A percentile compares a stretch with the other conserved stretches of the same genome.
phyloP scores from a whole-genome alignment of 2,888 invertebrate species.

The Lysandra coridon region DNA sequence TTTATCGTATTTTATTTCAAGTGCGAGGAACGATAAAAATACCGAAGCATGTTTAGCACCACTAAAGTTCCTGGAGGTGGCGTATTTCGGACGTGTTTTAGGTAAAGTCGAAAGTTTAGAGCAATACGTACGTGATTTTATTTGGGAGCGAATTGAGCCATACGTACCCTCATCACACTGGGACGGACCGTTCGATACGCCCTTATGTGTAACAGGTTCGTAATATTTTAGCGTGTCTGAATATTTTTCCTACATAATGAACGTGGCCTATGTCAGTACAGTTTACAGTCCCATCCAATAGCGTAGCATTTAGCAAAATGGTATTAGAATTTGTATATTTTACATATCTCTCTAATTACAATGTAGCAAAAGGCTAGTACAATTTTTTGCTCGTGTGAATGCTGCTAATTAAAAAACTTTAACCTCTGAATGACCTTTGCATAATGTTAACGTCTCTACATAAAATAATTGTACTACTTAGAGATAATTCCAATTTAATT shows the following conservation, averaged over 20 bases:
- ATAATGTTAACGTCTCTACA: neutral
- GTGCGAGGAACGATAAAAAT: conserved; percentile 59
- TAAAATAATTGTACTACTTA: neutral
- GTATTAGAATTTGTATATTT: neutral
- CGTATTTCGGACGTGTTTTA: conserved; percentile 60
- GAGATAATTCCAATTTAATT: neutral
- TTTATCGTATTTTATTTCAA: conserved; percentile 40
- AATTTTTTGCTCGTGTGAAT: neutral
- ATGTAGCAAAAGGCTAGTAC: neutral
- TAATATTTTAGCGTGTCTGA: conserved; percentile 6
- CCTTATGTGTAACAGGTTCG: conserved; percentile 57
- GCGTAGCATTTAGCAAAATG: neutral
- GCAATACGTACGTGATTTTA: conserved; percentile 48
- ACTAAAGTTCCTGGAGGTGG: conserved; percentile 55
- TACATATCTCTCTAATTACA: neutral
- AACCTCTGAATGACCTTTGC: neutral
- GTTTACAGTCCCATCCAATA: neutral
- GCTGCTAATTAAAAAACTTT: neutral
- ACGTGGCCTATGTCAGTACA: neutral
- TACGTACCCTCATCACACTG: conserved; percentile 57
- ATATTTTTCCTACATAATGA: conserved; percentile 33
- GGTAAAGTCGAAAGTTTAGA: conserved; percentile 47
- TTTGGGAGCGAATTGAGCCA: conserved; percentile 54
- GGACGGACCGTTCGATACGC: conserved; percentile 59
- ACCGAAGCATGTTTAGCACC: conserved; percentile 57